Evolutionary conservation across 2,113 vertebrate species (phyloP).

Genomic region (Heterotis niloticus): DNA sequence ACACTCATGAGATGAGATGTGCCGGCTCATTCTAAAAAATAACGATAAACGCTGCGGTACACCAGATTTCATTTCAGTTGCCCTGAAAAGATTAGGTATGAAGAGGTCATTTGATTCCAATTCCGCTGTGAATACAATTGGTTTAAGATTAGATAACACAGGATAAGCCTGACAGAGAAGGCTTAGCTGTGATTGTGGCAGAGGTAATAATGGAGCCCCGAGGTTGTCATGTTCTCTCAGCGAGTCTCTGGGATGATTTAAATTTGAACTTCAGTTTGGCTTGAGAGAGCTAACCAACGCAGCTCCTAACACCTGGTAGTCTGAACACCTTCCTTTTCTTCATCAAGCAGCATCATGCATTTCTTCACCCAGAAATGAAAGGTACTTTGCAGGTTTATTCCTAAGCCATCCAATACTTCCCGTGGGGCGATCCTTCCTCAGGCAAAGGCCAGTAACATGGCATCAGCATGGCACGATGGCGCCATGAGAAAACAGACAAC

Average conservation of each 20-base stretch:
- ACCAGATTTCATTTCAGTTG: conserved; percentile 11
- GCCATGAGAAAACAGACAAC: not conserved
- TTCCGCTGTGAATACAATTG: conserved; percentile 1
- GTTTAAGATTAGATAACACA: not conserved
- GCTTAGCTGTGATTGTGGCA: not conserved
- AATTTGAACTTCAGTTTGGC: not conserved
- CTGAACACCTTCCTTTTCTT: not conserved
- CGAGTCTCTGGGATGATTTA: not conserved
- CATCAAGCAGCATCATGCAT: not conserved
- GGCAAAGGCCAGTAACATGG: not conserved
- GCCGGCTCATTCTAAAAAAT: conserved; percentile 7
- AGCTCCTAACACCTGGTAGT: not conserved
- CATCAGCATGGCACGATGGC: not conserved
- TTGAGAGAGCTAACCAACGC: not conserved
- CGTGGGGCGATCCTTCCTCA: not conserved
- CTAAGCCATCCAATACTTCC: not conserved
- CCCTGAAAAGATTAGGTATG: not conserved
- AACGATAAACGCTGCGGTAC: not conserved
- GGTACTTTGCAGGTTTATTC: not conserved
- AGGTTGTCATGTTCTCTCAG: not conserved
- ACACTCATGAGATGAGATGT: conserved; percentile 1
- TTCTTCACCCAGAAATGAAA: too few species aligned
- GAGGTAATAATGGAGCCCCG: not conserved
- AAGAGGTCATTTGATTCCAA: not conserved
- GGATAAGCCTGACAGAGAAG: not conserved